Conservation (phyloP, 2,113 vertebrate species). For the Zeus faber region DNA sequence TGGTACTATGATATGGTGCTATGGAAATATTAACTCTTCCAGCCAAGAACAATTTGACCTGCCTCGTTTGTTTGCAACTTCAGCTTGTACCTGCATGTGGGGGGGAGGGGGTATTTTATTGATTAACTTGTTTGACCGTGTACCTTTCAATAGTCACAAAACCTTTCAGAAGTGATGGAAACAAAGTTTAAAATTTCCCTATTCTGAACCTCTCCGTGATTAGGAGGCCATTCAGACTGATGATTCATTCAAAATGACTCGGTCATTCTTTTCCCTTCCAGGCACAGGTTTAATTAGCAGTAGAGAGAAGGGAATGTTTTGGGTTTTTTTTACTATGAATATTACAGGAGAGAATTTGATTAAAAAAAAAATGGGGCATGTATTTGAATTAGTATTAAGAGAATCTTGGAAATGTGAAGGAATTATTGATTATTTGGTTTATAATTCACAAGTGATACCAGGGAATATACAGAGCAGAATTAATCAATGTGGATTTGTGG, state of each 20-base stretch:
- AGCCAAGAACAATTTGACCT: constrained; percentile 47
- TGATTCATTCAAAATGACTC: too few species aligned
- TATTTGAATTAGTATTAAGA: background rate
- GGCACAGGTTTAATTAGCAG: constrained; percentile 20
- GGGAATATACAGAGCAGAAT: constrained; percentile 20
- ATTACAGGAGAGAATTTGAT: constrained; percentile 16
- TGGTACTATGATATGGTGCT: constrained; percentile 71
- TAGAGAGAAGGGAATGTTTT: constrained; percentile 12
- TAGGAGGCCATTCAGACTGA: too few species aligned
- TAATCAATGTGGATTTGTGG: too few species aligned
- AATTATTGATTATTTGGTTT: constrained; percentile 15
- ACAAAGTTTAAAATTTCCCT: too few species aligned
- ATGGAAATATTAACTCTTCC: constrained; percentile 50
- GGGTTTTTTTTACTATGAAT: constrained; percentile 33
- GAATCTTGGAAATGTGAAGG: constrained; percentile 23
- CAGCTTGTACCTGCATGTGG: constrained; percentile 21
- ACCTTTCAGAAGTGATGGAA: too few species aligned
- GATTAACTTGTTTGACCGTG: too few species aligned
- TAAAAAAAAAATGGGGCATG: background rate
- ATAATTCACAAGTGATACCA: constrained; percentile 11
- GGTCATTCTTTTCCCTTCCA: too few species aligned
- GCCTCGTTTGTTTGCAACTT: constrained; percentile 37
- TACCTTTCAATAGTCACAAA: too few species aligned
- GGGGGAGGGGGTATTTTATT: too few species aligned
- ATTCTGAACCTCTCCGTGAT: too few species aligned